Evolutionary conservation across 1,140 invertebrate genomes (phyloP), one percentile per base, ranked within the genome.

Genomic region (Leguminivora glycinivorella): DNA sequence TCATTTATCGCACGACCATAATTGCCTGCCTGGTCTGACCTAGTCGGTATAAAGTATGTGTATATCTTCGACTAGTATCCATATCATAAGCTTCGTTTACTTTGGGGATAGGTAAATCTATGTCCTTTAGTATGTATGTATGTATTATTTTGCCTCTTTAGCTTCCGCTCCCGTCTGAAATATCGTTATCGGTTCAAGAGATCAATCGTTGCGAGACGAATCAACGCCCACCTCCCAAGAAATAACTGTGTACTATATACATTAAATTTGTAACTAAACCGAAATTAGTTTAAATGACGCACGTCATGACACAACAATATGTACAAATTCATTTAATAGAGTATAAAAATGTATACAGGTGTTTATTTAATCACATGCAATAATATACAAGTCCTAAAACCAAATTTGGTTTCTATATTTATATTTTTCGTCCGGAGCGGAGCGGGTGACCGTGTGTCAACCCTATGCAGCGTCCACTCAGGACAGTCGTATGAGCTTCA

Each of bases 101-200:
- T n/a, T n/a, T n/a, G n/a, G n/a, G n/a, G n/a, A n/a, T n/a, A n/a
- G n/a, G n/a, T n/a, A n/a, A n/a, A n/a, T n/a, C n/a, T 31, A 31
- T 31, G 29, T 6, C 29, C 9, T 31, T 31, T 6, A 7, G 29
- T 31, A 6, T 40, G 1, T 40, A 40, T 2, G 38, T n/a, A n/a
- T n/a, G n/a, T n/a, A 40, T 43, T 43, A 43, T 43, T 43, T 43
- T n/a, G 40, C 40, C n/a, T 43, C n/a, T 43, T 43, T 43, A 17
- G n/a, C n/a, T 5, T 43, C 6, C 4, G n/a, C n/a, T 5, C 17
- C 6, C 4, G 3, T 17, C 40, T 43, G 26, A 75, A 43, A 52
- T 17, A n/a, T 76, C 72, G 80, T 75, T 80, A 81, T 81, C 74
- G 75, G 76, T 75, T 73, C 38, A 58, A 75, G 76, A 78, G 76